Evolutionary conservation across 2,113 vertebrate genomes (phyloP).

Genomic region (Vanacampus margaritifer): DNA sequence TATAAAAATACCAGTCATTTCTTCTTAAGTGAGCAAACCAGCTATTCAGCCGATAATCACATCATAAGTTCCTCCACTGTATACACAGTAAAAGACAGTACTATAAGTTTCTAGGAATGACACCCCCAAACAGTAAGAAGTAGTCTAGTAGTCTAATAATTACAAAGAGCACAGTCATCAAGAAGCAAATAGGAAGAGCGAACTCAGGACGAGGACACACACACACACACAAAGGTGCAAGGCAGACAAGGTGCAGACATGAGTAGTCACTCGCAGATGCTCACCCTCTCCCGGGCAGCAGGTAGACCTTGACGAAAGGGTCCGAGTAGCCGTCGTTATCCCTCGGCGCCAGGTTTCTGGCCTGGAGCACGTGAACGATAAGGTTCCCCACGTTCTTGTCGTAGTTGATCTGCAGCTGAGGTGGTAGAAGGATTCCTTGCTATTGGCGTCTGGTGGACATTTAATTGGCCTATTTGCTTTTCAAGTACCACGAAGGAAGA

Average conservation of each 20-base stretch:
- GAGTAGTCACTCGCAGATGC: slow-evolving; percentile 40
- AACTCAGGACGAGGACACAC: slow-evolving; percentile 50
- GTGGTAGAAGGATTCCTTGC: not conserved
- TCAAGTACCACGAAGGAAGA: not conserved
- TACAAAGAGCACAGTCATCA: slow-evolving; percentile 32
- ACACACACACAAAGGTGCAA: slow-evolving; percentile 39
- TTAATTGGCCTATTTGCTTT: too few relatives aligned
- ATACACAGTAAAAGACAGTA: not conserved
- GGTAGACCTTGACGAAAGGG: slow-evolving; percentile 97
- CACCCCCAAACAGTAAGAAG: not conserved
- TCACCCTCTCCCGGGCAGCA: slow-evolving; percentile 98
- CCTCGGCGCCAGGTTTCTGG: slow-evolving; percentile 88
- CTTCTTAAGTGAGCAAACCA: too few relatives aligned
- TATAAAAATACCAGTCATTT: too few relatives aligned
- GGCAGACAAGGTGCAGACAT: slow-evolving; percentile 49
- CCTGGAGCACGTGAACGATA: slow-evolving; percentile 96
- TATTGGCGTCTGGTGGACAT: too few relatives aligned
- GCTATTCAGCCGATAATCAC: too few relatives aligned
- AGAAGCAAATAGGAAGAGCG: slow-evolving; percentile 44
- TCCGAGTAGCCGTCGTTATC: slow-evolving; percentile 97
- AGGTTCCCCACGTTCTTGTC: slow-evolving; percentile 95
- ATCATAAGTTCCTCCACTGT: too few relatives aligned
- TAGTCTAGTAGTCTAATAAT: slow-evolving; percentile 21
- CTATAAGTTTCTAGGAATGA: not conserved
- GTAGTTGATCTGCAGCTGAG: slow-evolving; percentile 96